A percentile compares a stretch with the other conserved stretches of the same genome.
Conservation (phyloP, 2,888 invertebrate genomes). For the Cephonodes hylas region DNA sequence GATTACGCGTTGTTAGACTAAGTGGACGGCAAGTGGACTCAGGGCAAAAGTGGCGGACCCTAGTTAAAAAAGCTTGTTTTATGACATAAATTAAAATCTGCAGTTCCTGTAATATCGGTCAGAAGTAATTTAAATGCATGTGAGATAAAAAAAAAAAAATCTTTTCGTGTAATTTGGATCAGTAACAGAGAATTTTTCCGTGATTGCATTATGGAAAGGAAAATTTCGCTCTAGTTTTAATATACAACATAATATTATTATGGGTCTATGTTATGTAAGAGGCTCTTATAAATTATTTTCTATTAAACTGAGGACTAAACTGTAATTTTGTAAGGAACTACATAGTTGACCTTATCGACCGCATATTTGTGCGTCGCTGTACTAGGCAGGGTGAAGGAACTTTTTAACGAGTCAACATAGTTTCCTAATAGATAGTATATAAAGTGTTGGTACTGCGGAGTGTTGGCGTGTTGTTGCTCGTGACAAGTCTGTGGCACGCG, state of each 20-base stretch:
- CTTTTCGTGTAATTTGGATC: no score
- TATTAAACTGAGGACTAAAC: no score
- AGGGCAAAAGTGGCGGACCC: neutral
- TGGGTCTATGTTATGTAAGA: no score
- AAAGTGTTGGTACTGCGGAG: neutral
- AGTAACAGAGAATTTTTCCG: no score
- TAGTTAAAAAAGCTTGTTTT: neutral
- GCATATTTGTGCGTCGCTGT: neutral
- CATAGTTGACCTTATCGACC: no score
- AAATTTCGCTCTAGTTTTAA: no score
- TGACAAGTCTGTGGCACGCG: constrained; percentile 1
- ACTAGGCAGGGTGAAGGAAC: neutral
- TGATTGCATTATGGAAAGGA: no score
- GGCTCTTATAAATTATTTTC: no score
- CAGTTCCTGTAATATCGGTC: neutral
- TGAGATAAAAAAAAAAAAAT: neutral
- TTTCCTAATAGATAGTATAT: neutral
- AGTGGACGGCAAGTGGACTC: neutral
- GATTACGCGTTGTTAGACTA: neutral
- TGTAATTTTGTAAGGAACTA: no score
- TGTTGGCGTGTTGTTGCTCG: neutral
- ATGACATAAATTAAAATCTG: neutral
- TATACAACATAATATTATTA: no score
- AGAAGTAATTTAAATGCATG: neutral
- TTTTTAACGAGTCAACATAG: neutral